Percentiles rank a stretch among this genome's conserved stretches.
These are phyloP conservation scores for Drosophila albomicans DNA, from an alignment of 1,140 invertebrate genomes.

Conservation along the genomic window DNA sequence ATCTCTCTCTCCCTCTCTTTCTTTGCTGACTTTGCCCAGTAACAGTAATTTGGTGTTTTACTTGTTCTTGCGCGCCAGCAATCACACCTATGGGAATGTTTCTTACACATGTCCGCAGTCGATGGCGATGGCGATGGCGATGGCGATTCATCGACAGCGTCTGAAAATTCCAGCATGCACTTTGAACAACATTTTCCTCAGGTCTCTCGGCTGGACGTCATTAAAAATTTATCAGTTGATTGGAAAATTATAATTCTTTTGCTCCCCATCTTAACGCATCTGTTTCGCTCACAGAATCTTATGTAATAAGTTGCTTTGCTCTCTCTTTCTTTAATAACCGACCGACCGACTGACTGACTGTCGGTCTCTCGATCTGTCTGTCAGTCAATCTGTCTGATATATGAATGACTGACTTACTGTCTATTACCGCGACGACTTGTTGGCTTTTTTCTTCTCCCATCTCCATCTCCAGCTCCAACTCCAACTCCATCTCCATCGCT, in stretches of 20 bases:
- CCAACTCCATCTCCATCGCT: not conserved
- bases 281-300: slow-evolving; percentile 57
- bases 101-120: slow-evolving; percentile 72
- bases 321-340: slow-evolving; percentile 17
- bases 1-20: slow-evolving; percentile 3
- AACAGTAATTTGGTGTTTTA: slow-evolving; percentile 82
- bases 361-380: not conserved
- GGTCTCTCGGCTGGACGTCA: slow-evolving; percentile 44
- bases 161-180: slow-evolving; percentile 71
- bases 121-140: not conserved
- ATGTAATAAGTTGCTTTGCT: slow-evolving; percentile 57
- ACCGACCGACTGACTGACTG: too few species aligned
- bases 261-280: slow-evolving; percentile 24
- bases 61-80: slow-evolving; percentile 81
- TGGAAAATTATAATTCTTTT: slow-evolving; percentile 83
- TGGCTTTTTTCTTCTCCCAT: not conserved
- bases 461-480: not conserved
- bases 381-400: slow-evolving; percentile 47
- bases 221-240: slow-evolving; percentile 84
- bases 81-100: slow-evolving; percentile 82
- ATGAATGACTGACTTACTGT: slow-evolving; percentile 55
- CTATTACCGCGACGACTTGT: slow-evolving; percentile 44
- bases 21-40: slow-evolving; percentile 34
- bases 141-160: slow-evolving; percentile 11
- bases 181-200: slow-evolving; percentile 75